Base-by-base conservation (phyloP, 2,888 invertebrate genomes). In the Synergus gifuensis region DNA sequence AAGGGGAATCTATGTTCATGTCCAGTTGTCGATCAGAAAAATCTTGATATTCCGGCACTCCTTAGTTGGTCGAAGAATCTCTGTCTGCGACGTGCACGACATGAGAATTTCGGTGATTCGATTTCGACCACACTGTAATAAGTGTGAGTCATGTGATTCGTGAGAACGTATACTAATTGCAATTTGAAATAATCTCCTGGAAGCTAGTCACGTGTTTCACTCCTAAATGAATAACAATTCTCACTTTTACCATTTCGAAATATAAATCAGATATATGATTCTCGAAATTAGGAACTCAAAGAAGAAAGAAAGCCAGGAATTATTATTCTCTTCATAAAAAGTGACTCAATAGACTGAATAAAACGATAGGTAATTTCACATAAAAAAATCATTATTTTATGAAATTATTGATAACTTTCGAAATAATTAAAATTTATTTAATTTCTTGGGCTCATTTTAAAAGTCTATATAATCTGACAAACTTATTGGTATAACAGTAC, bases 121-220 rank as follows among this genome's bases (percentile, higher is more conserved):
- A 73, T 73, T 73, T 73, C 36, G 49, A 49, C 69, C 69, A 73
- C 69, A 49, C 69, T 44, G 11, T 46, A 46, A 67, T 67, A 73
- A 54, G 73, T 54, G 49, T 73, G 54, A 73, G 54, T 54, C 73
- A 73, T 54, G 54, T 73, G 40, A 73, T 54, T 54, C 73, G 49
- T 73, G 54, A 73, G 73, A 73, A 54, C n/a, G 73, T 54, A 49
- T 73, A 54, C 69, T 73, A 73, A 73, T 73, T 69, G 69, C 46
- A 69, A 54, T 69, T 54, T 73, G 54, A 54, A 73, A 54, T 54
- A n/a, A 67, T 11, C 11, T 49, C 36, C n/a, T 28, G 73, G 12
- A 73, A 73, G 49, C 73, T 4, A 73, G 54, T 54, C 73, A 73
- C 49, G 73, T 54, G 46, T 54, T 73, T 73, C 49, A 40, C 73